Evolutionary conservation across 1,140 invertebrate species (phyloP).

Genomic region (Ceratina australensis): DNA sequence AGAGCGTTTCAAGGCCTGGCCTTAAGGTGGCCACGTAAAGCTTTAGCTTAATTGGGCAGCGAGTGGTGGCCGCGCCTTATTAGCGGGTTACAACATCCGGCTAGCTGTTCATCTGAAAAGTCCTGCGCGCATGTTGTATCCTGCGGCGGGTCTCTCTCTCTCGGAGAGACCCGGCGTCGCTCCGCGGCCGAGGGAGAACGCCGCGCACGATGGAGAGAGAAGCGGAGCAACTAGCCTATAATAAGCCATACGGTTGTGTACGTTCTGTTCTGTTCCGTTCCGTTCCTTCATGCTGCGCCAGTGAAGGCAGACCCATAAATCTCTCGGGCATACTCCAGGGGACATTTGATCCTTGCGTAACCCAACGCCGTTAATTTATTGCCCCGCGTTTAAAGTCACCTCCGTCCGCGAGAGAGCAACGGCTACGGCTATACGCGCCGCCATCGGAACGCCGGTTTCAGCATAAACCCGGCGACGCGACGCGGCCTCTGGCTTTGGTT

Average conservation of each 20-base stretch:
- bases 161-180: conserved; percentile 62
- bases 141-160: conserved; percentile 66
- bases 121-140: conserved; percentile 71
- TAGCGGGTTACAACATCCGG: conserved; percentile 76
- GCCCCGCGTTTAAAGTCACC: conserved; percentile 79
- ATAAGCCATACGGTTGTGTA: conserved; percentile 76
- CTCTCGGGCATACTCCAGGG: conserved; percentile 78
- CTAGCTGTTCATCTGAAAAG: conserved; percentile 78
- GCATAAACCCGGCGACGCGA: conserved; percentile 48
- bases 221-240: conserved; percentile 76
- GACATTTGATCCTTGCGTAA: conserved; percentile 81
- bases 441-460: conserved; percentile 45
- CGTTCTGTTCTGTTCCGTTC: conserved; percentile 75
- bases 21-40: conserved; percentile 71
- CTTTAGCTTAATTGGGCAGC: conserved; percentile 72
- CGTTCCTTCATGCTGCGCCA: conserved; percentile 77
- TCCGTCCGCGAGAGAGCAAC: conserved; percentile 69
- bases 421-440: conserved; percentile 26
- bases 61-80: conserved; percentile 75
- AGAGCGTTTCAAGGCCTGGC: conserved; percentile 70
- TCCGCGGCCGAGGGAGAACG: conserved; percentile 5
- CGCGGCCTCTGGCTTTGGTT: no score
- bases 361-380: conserved; percentile 81
- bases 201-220: conserved; percentile 40
- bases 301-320: conserved; percentile 79